Evolutionary conservation across 2,113 vertebrate species (phyloP), one percentile per base, ranked within the genome.

Genomic region (Odontesthes bonariensis): DNA sequence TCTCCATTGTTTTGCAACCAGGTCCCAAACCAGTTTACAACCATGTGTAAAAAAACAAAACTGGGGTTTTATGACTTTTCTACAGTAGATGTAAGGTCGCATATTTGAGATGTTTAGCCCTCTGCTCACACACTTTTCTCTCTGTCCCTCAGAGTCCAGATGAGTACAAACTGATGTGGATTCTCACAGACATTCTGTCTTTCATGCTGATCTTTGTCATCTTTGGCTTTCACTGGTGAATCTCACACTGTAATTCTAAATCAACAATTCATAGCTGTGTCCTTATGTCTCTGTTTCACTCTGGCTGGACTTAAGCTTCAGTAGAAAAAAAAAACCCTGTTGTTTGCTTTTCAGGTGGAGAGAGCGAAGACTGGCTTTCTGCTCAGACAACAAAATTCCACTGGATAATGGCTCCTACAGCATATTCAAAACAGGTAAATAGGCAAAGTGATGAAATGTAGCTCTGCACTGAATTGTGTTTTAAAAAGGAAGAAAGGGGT

Each of bases 181-280:
- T 95, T 72, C 81, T 96, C 55, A 92, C 94, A 22, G 96, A 97
- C 47, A 1, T 90, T 23, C 0, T 90, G 42, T 96, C 96, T 8
- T 77, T 91, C 1, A 0, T 94, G 22, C 66, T 96, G 74, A 93
- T 97, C 75, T 0, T 82, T 9, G 14, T 89, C 66, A 76, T 96
- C 79, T 95, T 97, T 87, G 73, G 69, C 73, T 94, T 96, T 82
- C 95, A 96, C 81, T 95, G 97, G 97, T 98, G 91, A 96, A 83
- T 92, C 46, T 17, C 5, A 19, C 6, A 19, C 49, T 55, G 4
- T 5, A n/a, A n/a, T 52, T 35, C 3, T 35, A 14, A 22, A 40
- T 9, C 0, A 5, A 22, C 42, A 9, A 14, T 22, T 31, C 2
- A 22, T 2, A n/a, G 35, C 46, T 59, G 0, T 4, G 4, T 23